Percentiles rank a stretch among this genome's conserved stretches.
Conservation (phyloP, 1,140 invertebrate genomes). For the Oscheius sp. region DNA sequence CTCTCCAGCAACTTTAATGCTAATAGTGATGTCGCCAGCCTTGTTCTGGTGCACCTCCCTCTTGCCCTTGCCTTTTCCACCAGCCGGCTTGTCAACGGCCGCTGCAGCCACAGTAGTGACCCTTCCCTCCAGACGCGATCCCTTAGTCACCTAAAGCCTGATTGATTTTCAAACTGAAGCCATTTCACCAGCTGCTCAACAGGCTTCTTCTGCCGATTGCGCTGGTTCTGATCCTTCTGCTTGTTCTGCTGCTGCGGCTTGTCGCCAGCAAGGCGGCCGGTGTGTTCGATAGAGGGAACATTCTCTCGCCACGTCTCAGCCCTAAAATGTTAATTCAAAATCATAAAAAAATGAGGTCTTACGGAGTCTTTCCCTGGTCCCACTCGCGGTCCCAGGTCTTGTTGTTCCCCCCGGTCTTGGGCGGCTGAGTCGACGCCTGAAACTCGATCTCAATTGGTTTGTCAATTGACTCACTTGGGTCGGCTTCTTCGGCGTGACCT, state of each 20-base stretch:
- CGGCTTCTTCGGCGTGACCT: background rate
- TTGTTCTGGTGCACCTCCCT: too few relatives aligned
- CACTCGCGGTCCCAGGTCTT: constrained; percentile 30
- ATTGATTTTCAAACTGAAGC: background rate
- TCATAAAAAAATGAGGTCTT: constrained; percentile 7
- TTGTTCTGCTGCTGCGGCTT: constrained; percentile 13
- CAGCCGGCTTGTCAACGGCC: background rate
- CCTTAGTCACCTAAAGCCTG: background rate
- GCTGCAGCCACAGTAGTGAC: background rate
- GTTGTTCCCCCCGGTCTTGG: background rate
- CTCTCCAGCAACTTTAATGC: too few relatives aligned
- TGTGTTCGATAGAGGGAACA: constrained; percentile 31
- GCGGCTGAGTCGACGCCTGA: background rate
- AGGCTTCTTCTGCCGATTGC: background rate
- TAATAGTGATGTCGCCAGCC: too few relatives aligned
- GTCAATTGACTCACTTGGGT: background rate
- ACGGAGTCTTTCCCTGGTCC: constrained; percentile 40
- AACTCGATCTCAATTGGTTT: background rate
- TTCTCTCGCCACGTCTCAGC: constrained; percentile 33
- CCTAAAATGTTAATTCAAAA: background rate
- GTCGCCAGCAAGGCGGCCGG: constrained; percentile 15
- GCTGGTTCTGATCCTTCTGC: background rate
- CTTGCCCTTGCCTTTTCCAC: background rate
- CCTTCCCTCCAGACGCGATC: constrained; percentile 24
- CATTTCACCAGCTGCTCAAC: background rate